A percentile compares a stretch with the other conserved stretches of the same genome.
Evolutionary conservation across 2,113 vertebrate species (phyloP).

Genomic region (Nanorana parkeri): DNA sequence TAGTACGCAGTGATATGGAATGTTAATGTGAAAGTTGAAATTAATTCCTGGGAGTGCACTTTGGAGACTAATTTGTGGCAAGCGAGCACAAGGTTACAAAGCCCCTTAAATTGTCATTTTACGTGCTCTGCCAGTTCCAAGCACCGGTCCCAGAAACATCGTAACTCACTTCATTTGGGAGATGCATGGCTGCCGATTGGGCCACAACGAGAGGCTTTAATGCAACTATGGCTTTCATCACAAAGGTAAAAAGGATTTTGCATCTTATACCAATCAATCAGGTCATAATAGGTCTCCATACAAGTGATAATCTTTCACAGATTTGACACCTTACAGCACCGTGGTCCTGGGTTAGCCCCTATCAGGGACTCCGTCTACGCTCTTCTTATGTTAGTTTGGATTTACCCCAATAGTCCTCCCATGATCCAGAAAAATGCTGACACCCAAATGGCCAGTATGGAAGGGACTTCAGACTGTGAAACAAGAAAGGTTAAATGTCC

Average conservation of each 20-base stretch:
- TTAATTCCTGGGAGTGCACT: slow-evolving; percentile 44
- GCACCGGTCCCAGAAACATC: slow-evolving; percentile 27
- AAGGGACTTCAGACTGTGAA: too few relatives aligned
- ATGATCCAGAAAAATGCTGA: too few relatives aligned
- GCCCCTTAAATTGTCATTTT: slow-evolving; percentile 47
- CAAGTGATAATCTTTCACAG: too few relatives aligned
- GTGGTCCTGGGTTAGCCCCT: too few relatives aligned
- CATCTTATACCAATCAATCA: too few relatives aligned
- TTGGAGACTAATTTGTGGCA: slow-evolving; percentile 49
- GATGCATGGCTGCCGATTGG: background rate
- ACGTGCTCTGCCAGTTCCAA: slow-evolving; percentile 43
- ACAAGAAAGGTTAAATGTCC: too few relatives aligned
- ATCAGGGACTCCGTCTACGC: too few relatives aligned
- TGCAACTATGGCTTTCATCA: background rate
- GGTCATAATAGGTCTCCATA: too few relatives aligned
- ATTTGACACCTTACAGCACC: too few relatives aligned
- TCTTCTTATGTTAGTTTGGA: too few relatives aligned
- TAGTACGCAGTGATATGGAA: slow-evolving; percentile 27
- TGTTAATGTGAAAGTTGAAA: slow-evolving; percentile 42
- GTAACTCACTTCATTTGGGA: slow-evolving; percentile 26
- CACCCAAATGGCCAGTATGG: too few relatives aligned
- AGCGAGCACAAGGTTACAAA: slow-evolving; percentile 50
- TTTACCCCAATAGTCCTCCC: too few relatives aligned
- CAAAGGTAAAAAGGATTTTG: background rate
- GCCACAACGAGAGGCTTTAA: background rate